phyloP scores from a whole-genome alignment of 2,797 vertebrate species.

The Characodon lateralis region DNA sequence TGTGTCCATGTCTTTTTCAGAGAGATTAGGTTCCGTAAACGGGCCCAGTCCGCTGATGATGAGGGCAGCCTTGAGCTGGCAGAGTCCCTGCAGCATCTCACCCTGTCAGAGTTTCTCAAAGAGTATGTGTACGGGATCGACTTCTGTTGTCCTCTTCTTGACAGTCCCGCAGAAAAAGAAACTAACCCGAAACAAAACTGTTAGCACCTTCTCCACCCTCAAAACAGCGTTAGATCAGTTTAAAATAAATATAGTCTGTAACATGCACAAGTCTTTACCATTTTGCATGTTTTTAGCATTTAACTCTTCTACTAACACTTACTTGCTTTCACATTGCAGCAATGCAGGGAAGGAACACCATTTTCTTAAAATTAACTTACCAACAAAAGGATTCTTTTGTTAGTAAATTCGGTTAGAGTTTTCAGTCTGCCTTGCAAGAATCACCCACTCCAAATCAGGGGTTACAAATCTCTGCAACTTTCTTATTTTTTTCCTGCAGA shows the following conservation, averaged over 20 bases:
- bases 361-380: background rate
- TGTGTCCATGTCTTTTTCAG: constrained; percentile 64
- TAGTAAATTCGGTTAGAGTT: background rate
- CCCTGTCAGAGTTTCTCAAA: constrained; percentile 87
- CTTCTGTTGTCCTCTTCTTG: constrained; percentile 4
- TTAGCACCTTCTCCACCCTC: constrained; percentile 3
- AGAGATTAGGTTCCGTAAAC: constrained; percentile 81
- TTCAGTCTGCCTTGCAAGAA: background rate
- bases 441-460: background rate
- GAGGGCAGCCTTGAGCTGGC: constrained; percentile 79
- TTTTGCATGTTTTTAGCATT: constrained; percentile 33
- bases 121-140: constrained; percentile 77
- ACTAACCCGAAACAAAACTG: constrained; percentile 31
- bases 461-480: background rate
- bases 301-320: constrained; percentile 17
- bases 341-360: constrained; percentile 16
- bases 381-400: constrained; percentile 10
- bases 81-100: constrained; percentile 85
- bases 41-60: constrained; percentile 84
- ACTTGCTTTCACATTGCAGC: constrained; percentile 35
- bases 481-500: constrained; percentile 62
- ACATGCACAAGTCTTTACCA: background rate
- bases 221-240: background rate
- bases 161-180: background rate
- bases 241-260: background rate